Evolutionary conservation across 1,140 invertebrate genomes (phyloP).

Genomic region (Ectropis grisescens): DNA sequence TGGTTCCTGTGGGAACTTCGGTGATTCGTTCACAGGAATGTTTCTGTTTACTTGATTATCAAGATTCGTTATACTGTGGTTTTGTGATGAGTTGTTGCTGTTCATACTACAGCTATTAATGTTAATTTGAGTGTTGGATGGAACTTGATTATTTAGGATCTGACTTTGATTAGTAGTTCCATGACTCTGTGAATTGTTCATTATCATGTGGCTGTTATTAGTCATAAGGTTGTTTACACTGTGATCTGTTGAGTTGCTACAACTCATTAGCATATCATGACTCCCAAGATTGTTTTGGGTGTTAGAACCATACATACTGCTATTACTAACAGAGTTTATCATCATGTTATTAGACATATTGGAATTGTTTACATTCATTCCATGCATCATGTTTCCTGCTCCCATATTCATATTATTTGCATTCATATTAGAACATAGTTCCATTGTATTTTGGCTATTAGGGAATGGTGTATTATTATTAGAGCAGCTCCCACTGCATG

Average conservation of each 20-base stretch:
- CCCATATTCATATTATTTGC: conserved; percentile 41
- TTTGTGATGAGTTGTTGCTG: conserved; percentile 33
- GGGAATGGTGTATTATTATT: conserved; percentile 41
- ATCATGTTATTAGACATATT: conserved; percentile 52
- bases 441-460: conserved; percentile 45
- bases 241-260: conserved; percentile 45
- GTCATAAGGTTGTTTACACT: conserved; percentile 41
- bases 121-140: conserved; percentile 47
- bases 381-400: conserved; percentile 42
- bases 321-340: conserved; percentile 47
- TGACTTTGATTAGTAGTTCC: conserved; percentile 38
- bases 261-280: conserved; percentile 58
- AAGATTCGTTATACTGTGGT: conserved; percentile 31
- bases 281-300: conserved; percentile 38
- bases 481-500: conserved; percentile 51
- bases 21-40: conserved; percentile 37
- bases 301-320: conserved; percentile 36
- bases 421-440: conserved; percentile 50
- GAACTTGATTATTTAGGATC: conserved; percentile 30
- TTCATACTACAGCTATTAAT: conserved; percentile 51
- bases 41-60: conserved; percentile 47
- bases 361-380: conserved; percentile 47
- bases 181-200: conserved; percentile 45
- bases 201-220: conserved; percentile 52
- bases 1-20: conserved; percentile 47